Evolutionary conservation across 2,797 vertebrate genomes (phyloP).

Genomic region (Simalia tracyae): DNA sequence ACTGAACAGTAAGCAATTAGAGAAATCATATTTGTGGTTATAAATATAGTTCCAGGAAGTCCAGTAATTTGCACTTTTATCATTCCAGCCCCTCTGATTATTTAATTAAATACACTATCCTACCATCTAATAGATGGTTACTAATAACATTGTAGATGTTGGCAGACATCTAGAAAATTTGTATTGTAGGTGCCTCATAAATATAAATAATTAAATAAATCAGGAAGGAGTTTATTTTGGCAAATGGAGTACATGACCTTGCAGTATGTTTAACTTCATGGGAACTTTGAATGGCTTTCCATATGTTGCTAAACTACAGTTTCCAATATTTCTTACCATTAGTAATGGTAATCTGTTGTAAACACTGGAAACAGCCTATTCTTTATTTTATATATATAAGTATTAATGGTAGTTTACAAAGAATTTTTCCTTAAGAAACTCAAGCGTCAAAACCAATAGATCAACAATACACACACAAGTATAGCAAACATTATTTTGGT

Average conservation of each 20-base stretch:
- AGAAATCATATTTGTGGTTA: neutral
- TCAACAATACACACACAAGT: neutral
- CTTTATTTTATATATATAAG: neutral
- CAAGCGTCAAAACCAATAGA: neutral
- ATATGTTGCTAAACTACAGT: neutral
- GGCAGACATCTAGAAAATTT: neutral
- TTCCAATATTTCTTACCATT: neutral
- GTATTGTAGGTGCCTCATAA: neutral
- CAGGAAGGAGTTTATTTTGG: neutral
- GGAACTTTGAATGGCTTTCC: neutral
- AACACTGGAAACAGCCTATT: neutral
- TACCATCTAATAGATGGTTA: neutral
- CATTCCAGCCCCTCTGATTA: neutral
- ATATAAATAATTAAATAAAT: too few species aligned
- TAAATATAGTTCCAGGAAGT: neutral
- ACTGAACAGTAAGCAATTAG: neutral
- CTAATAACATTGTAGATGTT: neutral
- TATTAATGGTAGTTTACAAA: neutral
- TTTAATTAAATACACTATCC: neutral
- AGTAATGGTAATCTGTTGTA: neutral
- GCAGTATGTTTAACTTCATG: neutral
- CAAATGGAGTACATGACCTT: neutral
- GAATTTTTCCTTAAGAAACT: too few species aligned
- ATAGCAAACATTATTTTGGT: neutral
- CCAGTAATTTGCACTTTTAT: neutral